These are phyloP conservation scores for Torymus texanus DNA, from an alignment of 2,888 invertebrate species.

Conservation along the genomic window DNA sequence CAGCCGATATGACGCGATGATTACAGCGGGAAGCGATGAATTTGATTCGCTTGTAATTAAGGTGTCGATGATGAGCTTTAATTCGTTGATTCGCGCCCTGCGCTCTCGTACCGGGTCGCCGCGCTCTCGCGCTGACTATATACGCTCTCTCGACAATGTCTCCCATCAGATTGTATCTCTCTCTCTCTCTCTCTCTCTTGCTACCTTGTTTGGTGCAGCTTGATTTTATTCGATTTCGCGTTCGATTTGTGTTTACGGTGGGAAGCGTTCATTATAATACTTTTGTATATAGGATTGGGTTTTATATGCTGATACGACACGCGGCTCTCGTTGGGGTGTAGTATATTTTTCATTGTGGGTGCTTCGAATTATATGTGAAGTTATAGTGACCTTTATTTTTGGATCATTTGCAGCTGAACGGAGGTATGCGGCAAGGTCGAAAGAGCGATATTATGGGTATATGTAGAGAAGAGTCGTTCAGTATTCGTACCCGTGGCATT, in stretches of 20 bases:
- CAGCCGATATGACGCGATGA: conserved; percentile 35
- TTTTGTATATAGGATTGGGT: conserved; percentile 4
- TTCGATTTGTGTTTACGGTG: conserved; percentile 45
- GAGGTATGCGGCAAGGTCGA: too few species aligned
- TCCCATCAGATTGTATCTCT: conserved; percentile 1
- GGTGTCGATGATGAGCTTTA: conserved; percentile 57
- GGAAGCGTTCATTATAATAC: conserved; percentile 25
- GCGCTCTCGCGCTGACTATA: too few species aligned
- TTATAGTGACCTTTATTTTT: neutral
- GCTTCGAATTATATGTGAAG: too few species aligned
- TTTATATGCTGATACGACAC: neutral
- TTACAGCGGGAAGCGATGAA: conserved; percentile 44
- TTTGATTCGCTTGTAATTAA: conserved; percentile 56
- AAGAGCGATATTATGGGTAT: too few species aligned
- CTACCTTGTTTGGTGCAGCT: neutral
- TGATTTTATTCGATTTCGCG: conserved; percentile 32
- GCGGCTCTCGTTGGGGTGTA: too few species aligned
- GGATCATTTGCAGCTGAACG: neutral
- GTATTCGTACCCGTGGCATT: too few species aligned
- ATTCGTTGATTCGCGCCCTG: conserved; percentile 41
- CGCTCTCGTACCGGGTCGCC: too few species aligned
- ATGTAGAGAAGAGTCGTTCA: too few species aligned
- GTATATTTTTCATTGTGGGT: too few species aligned
- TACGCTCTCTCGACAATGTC: neutral
- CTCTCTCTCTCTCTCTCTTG: neutral